Base-by-base conservation (phyloP, 2,888 invertebrate species). In the Chloromyia formosa region DNA sequence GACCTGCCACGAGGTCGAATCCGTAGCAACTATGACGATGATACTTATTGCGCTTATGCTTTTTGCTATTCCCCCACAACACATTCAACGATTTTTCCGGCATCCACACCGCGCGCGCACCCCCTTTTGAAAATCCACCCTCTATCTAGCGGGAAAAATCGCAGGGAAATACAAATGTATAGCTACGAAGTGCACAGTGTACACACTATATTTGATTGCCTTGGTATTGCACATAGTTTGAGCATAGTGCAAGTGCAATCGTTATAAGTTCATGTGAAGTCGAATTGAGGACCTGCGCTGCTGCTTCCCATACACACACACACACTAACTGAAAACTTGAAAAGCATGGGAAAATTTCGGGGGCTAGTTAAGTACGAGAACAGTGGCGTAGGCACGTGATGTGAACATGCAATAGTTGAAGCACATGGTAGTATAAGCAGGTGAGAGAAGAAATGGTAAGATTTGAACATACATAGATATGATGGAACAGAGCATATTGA, bases 1-100 rank as follows among this genome's bases (percentile, higher is more conserved):
- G 84, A 84, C 84, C 84, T 84, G 82, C 80, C 71, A 83, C 82
- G 84, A 84, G 84, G 84, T 84, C 84, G 84, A 42, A 66, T 56
- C 53, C 74, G 64, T 74, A 53, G 64, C 62, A 62, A 54, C 62
- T 49, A 53, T 64, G 64, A 73, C 73, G 73, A 73, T 61, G 61
- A 73, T 71, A 71, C 71, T 71, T 7, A 4, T 35, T 35, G 27
- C 27, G 27, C 27, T 35, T 71, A 71, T 71, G 71, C 71, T 40
- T 56, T 35, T 71, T 45, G 45, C 66, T 45, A 9, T 42, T 62
- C 23, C 20, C 40, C 20, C 56, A 27, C 58, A 71, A 27, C 58
- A 71, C 71, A 71, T 71, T 14, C 14, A 66, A 66, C 10, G 20
- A 20, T 12, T 66, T 66, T 20, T 14, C 10, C 35, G 10, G 9